Evolutionary conservation across 2,888 invertebrate genomes (phyloP).

Genomic region (Limnephilus rhombicus): DNA sequence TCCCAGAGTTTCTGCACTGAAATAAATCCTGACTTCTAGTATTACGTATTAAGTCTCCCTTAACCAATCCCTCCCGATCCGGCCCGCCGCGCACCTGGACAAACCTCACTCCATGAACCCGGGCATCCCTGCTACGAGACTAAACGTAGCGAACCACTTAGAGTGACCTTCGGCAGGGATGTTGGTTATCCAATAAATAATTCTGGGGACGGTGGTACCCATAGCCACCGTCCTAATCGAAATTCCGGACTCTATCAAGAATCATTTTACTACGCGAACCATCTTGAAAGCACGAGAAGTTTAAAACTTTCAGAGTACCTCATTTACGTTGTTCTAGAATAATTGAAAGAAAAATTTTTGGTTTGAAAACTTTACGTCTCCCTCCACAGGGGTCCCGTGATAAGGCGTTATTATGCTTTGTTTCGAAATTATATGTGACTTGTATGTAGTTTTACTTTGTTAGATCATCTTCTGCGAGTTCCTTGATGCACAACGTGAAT

Average conservation of each 20-base stretch:
- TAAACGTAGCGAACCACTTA: too few species aligned
- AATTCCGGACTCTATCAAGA: neutral
- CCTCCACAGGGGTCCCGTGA: neutral
- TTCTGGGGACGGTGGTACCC: too few species aligned
- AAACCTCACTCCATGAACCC: too few species aligned
- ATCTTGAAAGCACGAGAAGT: neutral
- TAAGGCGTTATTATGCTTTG: neutral
- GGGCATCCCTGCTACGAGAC: too few species aligned
- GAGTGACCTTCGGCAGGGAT: too few species aligned
- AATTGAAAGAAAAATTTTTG: neutral
- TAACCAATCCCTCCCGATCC: too few species aligned
- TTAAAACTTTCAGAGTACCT: neutral
- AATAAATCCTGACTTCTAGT: too few species aligned
- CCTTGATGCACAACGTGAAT: neutral
- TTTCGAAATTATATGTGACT: neutral
- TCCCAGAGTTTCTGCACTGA: too few species aligned
- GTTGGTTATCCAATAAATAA: too few species aligned
- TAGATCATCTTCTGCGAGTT: neutral
- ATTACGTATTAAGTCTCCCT: too few species aligned
- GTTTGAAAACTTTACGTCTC: neutral
- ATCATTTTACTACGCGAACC: neutral
- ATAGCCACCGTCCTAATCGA: too few species aligned
- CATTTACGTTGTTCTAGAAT: neutral
- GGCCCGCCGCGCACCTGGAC: too few species aligned
- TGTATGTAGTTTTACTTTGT: neutral